phyloP scores from a whole-genome alignment of 2,797 vertebrate genomes.

The Oreortyx pictus region DNA sequence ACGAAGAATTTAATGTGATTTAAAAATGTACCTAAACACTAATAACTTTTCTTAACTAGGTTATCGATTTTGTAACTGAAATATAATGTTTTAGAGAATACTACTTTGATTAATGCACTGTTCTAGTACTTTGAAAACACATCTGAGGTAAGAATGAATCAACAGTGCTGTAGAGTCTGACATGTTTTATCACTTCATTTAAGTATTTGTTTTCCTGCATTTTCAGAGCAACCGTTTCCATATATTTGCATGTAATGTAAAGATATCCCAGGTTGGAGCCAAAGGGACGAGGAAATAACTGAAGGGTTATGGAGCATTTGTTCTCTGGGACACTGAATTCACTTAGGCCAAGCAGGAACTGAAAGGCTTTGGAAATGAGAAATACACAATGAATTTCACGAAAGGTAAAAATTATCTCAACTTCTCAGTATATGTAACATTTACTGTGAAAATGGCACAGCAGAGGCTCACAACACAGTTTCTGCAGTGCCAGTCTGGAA shows the following conservation, averaged over 20 bases:
- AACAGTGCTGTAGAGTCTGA: constrained; percentile 15
- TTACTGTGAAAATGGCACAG: not conserved
- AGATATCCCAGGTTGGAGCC: not conserved
- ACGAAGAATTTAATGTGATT: not conserved
- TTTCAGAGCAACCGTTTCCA: not conserved
- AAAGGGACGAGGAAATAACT: not conserved
- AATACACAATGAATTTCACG: not conserved
- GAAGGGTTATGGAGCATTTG: not conserved
- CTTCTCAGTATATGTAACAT: not conserved
- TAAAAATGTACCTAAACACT: not conserved
- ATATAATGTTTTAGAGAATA: constrained; percentile 4
- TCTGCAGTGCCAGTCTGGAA: not conserved
- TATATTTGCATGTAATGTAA: not conserved
- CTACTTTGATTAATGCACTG: constrained; percentile 14
- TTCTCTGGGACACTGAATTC: not conserved
- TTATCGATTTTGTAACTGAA: not conserved
- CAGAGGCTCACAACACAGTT: not conserved
- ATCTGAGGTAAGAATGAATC: constrained; percentile 46
- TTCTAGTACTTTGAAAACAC: constrained; percentile 31
- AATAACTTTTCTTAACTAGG: constrained; percentile 28
- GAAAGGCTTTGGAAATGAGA: not conserved
- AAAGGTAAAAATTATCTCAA: not conserved
- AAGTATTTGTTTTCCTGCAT: constrained; percentile 23
- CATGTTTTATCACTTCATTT: constrained; percentile 35
- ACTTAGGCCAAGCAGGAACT: not conserved